Evolutionary conservation across 2,888 invertebrate species (phyloP).

Genomic region (Megaustenia siamemsis): DNA sequence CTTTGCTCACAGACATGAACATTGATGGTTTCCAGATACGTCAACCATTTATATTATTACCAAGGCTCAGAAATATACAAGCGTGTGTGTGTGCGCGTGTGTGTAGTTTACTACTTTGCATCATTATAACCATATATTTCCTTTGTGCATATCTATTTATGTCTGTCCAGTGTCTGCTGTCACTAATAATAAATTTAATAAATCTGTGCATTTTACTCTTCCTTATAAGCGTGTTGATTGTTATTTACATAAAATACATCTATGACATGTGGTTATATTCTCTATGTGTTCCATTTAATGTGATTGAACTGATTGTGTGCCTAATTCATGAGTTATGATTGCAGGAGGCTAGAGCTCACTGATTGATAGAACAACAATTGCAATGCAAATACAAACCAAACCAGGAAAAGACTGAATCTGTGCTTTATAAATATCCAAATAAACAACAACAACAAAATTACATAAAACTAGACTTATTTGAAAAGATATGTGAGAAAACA

Average conservation of each 20-base stretch:
- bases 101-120: neutral
- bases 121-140: neutral
- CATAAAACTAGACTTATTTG: too few species aligned
- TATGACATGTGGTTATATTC: too few species aligned
- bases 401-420: too few species aligned
- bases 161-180: neutral
- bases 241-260: neutral
- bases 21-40: constrained; percentile 11
- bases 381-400: too few species aligned
- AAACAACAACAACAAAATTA: too few species aligned
- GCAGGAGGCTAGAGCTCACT: too few species aligned
- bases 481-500: too few species aligned
- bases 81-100: neutral
- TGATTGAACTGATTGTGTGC: too few species aligned
- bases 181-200: neutral
- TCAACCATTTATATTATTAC: neutral
- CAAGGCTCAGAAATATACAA: neutral
- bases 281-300: too few species aligned
- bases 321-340: too few species aligned
- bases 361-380: too few species aligned
- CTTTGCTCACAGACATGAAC: neutral
- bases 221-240: neutral
- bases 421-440: too few species aligned
- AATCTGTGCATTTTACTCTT: neutral
- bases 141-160: neutral